Percentiles rank a stretch among this genome's conserved stretches.
Evolutionary conservation across 2,888 invertebrate species (phyloP).

Genomic region (Timema podura): DNA sequence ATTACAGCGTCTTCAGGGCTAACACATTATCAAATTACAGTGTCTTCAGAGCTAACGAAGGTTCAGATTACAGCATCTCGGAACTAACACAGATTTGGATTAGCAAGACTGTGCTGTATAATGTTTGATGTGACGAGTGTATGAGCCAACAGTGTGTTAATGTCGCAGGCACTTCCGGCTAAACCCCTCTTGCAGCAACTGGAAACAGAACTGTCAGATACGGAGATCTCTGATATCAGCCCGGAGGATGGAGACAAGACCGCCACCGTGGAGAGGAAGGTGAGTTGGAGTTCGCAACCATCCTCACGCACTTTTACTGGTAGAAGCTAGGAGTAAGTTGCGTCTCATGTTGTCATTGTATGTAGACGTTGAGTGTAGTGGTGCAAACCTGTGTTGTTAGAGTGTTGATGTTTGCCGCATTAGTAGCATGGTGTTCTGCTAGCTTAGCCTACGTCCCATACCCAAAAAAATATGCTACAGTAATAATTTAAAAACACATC

Average conservation of each 20-base stretch:
- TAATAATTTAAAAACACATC: too few species aligned
- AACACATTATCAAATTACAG: too few species aligned
- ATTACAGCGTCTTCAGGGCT: too few species aligned
- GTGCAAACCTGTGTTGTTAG: neutral
- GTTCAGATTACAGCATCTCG: too few species aligned
- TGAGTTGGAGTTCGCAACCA: conserved; percentile 28
- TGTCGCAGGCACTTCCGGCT: conserved; percentile 48
- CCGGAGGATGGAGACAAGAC: conserved; percentile 75
- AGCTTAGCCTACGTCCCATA: too few species aligned
- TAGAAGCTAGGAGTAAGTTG: too few species aligned
- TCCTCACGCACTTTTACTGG: neutral
- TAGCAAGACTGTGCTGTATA: too few species aligned
- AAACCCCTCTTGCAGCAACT: conserved; percentile 64
- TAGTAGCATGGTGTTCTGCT: neutral
- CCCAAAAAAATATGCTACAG: too few species aligned
- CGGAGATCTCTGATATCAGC: conserved; percentile 79
- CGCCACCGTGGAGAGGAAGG: conserved; percentile 67
- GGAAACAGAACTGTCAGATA: conserved; percentile 79
- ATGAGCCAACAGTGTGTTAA: too few species aligned
- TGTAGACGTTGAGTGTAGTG: neutral
- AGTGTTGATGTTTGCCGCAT: neutral
- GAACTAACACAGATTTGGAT: too few species aligned
- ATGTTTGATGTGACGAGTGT: too few species aligned
- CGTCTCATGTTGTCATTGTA: neutral
- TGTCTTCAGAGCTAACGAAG: too few species aligned